These are phyloP conservation scores for Drosophila baimaii DNA, from an alignment of 1,140 invertebrate species.

Conservation along the genomic window DNA sequence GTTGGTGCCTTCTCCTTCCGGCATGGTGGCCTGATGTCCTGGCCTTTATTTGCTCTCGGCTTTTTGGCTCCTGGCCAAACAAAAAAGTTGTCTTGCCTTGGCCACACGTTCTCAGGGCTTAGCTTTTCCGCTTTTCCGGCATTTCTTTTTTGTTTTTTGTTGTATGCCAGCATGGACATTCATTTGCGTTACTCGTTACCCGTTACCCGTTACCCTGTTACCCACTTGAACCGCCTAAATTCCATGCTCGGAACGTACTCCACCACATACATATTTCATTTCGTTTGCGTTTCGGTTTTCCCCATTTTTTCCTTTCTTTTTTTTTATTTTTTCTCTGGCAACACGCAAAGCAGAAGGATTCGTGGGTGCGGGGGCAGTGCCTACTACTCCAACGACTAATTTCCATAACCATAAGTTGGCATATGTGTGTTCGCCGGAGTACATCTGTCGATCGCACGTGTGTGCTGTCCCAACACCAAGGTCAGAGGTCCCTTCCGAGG, in stretches of 20 bases:
- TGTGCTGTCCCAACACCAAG: constrained; percentile 22
- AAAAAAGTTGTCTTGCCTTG: constrained; percentile 51
- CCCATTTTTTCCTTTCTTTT: neutral
- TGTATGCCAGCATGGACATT: constrained; percentile 41
- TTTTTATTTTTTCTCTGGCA: constrained; percentile 6
- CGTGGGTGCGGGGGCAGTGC: neutral
- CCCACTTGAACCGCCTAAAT: constrained; percentile 63
- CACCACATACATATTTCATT: constrained; percentile 68
- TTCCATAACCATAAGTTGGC: constrained; percentile 46
- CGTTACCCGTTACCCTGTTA: constrained; percentile 32
- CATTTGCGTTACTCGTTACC: constrained; percentile 35
- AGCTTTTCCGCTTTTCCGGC: constrained; percentile 32
- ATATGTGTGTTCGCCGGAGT: constrained; percentile 27
- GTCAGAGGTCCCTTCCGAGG: constrained; percentile 25
- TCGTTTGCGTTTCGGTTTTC: constrained; percentile 55
- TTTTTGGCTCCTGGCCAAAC: constrained; percentile 58
- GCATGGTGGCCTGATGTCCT: constrained; percentile 32
- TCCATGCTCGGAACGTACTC: constrained; percentile 43
- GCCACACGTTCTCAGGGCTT: constrained; percentile 35
- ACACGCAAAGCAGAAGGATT: constrained; percentile 53
- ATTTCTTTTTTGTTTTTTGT: constrained; percentile 25
- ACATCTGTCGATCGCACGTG: constrained; percentile 62
- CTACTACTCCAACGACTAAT: constrained; percentile 35
- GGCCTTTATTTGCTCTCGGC: constrained; percentile 34
- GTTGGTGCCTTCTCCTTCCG: constrained; percentile 8